These are phyloP conservation scores for Eulemur rubriventer DNA, from an alignment of 2,797 vertebrate species.

Conservation along the genomic window DNA sequence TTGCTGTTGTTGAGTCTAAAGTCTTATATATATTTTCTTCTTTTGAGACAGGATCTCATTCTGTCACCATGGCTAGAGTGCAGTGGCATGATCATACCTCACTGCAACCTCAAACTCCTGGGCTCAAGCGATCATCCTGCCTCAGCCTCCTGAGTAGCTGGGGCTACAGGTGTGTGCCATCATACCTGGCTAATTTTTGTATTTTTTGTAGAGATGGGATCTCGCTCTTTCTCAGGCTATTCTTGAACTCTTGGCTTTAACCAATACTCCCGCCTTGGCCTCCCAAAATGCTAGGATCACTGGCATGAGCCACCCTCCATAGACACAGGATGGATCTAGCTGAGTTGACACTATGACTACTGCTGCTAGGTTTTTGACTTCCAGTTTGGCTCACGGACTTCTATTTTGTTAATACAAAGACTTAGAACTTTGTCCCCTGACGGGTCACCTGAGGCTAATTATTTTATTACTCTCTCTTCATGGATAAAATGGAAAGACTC, in stretches of 20 bases:
- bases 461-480: neutral
- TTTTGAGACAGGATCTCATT: neutral
- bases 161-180: neutral
- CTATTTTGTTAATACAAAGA: neutral
- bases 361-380: neutral
- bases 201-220: neutral
- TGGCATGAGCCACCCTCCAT: neutral
- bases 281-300: neutral
- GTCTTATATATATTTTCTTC: neutral
- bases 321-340: neutral
- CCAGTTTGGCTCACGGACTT: neutral
- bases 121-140: neutral
- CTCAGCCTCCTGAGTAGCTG: neutral
- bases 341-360: neutral
- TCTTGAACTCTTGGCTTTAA: neutral
- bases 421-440: neutral
- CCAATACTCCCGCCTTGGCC: neutral
- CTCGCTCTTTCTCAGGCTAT: neutral
- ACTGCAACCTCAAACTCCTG: neutral
- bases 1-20: neutral
- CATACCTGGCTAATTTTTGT: neutral
- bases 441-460: neutral
- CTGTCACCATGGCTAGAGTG: neutral
- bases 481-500: neutral
- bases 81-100: neutral